phyloP scores from a whole-genome alignment of 2,797 vertebrate species.

The Dicrostonyx torquatus region DNA sequence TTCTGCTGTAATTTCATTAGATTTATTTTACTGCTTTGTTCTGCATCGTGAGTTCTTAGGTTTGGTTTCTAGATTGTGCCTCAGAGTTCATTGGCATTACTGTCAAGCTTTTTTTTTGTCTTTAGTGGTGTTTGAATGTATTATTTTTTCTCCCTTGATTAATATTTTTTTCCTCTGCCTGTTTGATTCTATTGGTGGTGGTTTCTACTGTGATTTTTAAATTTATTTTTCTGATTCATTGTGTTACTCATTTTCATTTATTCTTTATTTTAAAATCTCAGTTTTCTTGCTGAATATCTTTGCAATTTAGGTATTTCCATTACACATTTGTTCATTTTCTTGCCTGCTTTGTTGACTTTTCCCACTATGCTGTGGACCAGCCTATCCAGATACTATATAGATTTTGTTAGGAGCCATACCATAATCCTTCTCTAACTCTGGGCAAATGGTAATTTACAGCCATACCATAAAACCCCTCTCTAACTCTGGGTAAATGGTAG shows the following conservation, averaged over 20 bases:
- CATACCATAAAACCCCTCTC: too few species aligned
- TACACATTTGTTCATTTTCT: neutral
- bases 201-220: neutral
- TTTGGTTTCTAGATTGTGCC: neutral
- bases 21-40: neutral
- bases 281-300: neutral
- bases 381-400: neutral
- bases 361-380: neutral
- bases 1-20: neutral
- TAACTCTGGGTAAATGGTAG: too few species aligned
- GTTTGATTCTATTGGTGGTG: neutral
- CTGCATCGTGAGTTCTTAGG: neutral
- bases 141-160: neutral
- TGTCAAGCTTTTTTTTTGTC: neutral
- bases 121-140: neutral
- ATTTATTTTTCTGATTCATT: neutral
- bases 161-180: neutral
- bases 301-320: neutral
- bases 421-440: too few species aligned
- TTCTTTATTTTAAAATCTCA: neutral
- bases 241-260: neutral
- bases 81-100: neutral
- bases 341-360: neutral
- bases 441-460: too few species aligned
- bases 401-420: too few species aligned